Conservation (phyloP, 1,140 invertebrate species). For the Atta colombica region DNA sequence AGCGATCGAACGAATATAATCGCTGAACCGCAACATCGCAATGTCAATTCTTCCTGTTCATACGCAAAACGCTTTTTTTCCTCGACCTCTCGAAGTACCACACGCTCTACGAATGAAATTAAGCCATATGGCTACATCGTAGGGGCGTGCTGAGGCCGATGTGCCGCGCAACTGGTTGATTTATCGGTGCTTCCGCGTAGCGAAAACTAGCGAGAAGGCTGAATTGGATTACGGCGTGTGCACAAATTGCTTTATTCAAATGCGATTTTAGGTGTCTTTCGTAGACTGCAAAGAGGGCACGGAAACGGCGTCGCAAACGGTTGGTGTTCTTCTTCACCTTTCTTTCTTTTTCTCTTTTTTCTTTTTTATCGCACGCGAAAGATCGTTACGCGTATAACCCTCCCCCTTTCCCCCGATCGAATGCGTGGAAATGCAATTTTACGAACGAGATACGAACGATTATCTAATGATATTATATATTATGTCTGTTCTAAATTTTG, state of each 20-base stretch:
- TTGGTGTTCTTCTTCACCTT: background rate
- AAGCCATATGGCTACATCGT: constrained; percentile 84
- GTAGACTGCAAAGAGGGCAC: constrained; percentile 66
- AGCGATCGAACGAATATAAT: constrained; percentile 8
- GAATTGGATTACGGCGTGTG: constrained; percentile 84
- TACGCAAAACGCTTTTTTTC: background rate
- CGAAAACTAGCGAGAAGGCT: constrained; percentile 82
- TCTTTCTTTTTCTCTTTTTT: too few relatives aligned
- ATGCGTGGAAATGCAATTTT: constrained; percentile 8
- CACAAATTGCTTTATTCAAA: constrained; percentile 86
- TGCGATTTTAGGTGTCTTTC: constrained; percentile 77
- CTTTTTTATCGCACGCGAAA: constrained; percentile 17
- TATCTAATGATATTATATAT: background rate
- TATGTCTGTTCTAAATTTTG: constrained; percentile 4
- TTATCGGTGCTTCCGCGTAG: constrained; percentile 85
- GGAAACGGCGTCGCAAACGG: constrained; percentile 11
- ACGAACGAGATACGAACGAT: constrained; percentile 27
- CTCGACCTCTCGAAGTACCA: constrained; percentile 23
- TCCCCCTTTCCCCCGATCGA: background rate
- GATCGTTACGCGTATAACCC: constrained; percentile 31
- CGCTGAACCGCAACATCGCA: background rate
- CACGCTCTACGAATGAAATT: constrained; percentile 71
- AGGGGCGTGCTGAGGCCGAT: constrained; percentile 82
- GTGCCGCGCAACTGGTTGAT: constrained; percentile 86
- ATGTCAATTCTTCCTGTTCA: constrained; percentile 19